phyloP scores from a whole-genome alignment of 2,888 invertebrate genomes.

The Hyalella azteca region DNA sequence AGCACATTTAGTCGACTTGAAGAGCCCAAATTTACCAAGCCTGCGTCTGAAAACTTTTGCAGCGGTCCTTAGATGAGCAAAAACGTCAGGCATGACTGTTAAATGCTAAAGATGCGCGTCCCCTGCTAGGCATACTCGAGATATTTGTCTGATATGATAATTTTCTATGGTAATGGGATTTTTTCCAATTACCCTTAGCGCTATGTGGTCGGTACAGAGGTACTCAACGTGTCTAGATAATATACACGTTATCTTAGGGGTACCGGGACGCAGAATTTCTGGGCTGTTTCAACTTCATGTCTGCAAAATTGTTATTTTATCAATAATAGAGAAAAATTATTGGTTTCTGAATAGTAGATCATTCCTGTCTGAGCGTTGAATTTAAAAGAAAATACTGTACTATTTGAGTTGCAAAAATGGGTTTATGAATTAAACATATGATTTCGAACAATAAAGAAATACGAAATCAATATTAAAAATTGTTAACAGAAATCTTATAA shows the following conservation, averaged over 20 bases:
- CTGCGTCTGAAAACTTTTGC: not conserved
- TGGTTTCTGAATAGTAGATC: too few species aligned
- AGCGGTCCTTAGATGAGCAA: not conserved
- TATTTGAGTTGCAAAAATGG: too few species aligned
- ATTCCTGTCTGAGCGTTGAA: too few species aligned
- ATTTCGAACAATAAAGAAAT: too few species aligned
- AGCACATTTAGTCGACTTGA: not conserved
- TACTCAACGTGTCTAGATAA: slow-evolving; percentile 1
- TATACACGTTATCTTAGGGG: slow-evolving; percentile 28
- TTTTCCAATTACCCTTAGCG: slow-evolving; percentile 36
- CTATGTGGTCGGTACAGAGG: slow-evolving; percentile 31
- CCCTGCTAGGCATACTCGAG: slow-evolving; percentile 15
- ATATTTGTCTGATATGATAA: slow-evolving; percentile 34
- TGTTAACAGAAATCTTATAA: too few species aligned
- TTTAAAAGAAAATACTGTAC: too few species aligned
- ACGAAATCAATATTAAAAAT: too few species aligned
- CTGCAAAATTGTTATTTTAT: too few species aligned
- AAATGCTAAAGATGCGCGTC: slow-evolving; percentile 31
- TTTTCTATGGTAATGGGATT: slow-evolving; percentile 35
- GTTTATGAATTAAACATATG: too few species aligned
- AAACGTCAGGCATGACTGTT: slow-evolving; percentile 24
- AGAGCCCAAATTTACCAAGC: not conserved
- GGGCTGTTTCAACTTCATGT: too few species aligned
- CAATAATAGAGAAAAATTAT: too few species aligned
- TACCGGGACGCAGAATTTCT: too few species aligned